Conservation (phyloP, 2,797 vertebrate species). For the Bradypodion pumilum region DNA sequence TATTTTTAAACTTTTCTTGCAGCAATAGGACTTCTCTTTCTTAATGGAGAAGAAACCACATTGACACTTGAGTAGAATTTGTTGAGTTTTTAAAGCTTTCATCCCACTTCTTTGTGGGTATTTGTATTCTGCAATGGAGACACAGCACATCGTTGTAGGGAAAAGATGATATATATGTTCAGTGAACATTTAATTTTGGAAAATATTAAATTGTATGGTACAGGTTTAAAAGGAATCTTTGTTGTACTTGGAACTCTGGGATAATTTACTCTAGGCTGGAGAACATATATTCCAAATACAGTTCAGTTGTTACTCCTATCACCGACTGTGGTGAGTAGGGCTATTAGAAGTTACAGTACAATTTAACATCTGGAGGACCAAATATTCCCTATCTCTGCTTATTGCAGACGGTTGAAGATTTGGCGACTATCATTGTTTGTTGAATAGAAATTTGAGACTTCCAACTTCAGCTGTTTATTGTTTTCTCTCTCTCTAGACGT, state of each 20-base stretch:
- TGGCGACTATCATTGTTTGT: not conserved
- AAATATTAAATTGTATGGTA: not conserved
- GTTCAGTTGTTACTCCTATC: not conserved
- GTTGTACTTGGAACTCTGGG: not conserved
- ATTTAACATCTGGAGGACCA: not conserved
- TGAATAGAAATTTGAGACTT: not conserved
- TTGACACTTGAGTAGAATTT: not conserved
- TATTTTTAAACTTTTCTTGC: conserved; percentile 34
- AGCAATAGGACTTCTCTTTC: not conserved
- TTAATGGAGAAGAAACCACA: not conserved
- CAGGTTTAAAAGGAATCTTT: not conserved
- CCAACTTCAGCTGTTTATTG: not conserved
- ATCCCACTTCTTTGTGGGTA: not conserved
- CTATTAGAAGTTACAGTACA: not conserved
- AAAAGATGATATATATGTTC: not conserved
- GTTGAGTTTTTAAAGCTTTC: not conserved
- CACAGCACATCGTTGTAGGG: not conserved
- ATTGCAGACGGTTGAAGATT: not conserved
- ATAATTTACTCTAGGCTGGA: not conserved
- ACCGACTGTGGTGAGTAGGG: not conserved
- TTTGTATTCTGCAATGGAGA: not conserved
- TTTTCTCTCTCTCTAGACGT: not conserved
- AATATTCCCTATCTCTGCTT: not conserved
- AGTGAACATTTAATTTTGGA: not conserved
- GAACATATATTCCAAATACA: not conserved